Evolutionary conservation across 2,113 vertebrate genomes (phyloP).

Genomic region (Butastur rufipennis): DNA sequence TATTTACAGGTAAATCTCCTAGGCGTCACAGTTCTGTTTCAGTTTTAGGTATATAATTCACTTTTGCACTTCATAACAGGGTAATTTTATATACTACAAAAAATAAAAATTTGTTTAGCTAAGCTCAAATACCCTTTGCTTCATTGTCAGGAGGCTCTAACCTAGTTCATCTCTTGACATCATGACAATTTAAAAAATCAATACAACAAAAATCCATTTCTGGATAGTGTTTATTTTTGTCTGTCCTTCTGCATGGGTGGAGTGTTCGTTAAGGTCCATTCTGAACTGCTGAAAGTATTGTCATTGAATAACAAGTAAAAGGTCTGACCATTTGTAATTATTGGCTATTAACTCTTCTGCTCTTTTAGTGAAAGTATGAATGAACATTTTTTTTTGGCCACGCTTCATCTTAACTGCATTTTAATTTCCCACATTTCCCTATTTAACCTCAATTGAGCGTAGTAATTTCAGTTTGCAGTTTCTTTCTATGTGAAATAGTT

Average conservation of each 20-base stretch:
- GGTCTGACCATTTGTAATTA: background rate
- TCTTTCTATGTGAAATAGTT: background rate
- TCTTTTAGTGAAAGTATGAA: background rate
- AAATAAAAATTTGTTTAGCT: background rate
- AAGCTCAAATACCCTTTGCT: background rate
- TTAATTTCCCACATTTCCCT: background rate
- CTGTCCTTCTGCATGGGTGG: background rate
- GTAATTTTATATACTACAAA: background rate
- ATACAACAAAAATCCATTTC: background rate
- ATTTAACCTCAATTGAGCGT: background rate
- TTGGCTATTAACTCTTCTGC: background rate
- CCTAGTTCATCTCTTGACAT: background rate
- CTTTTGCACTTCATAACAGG: background rate
- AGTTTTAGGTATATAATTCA: background rate
- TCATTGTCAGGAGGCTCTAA: slow-evolving; percentile 14
- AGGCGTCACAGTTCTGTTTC: background rate
- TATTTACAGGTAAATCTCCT: background rate
- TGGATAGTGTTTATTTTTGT: background rate
- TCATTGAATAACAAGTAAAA: background rate
- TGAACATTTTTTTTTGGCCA: background rate
- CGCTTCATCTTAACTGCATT: background rate
- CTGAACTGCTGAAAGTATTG: background rate
- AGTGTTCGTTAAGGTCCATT: background rate
- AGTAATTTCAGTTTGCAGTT: background rate
- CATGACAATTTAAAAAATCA: background rate